Base-by-base conservation (phyloP, 2,888 invertebrate species). In the Dryadula phaetusa region DNA sequence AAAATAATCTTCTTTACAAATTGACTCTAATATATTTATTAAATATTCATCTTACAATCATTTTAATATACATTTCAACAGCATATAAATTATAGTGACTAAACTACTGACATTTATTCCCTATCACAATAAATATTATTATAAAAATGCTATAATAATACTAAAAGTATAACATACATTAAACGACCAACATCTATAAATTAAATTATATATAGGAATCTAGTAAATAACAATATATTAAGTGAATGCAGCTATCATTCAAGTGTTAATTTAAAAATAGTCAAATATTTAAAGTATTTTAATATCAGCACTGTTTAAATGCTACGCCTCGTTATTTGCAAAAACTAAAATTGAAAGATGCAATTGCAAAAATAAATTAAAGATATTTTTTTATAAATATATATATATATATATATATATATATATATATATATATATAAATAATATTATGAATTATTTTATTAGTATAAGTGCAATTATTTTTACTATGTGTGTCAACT, bases 21-120 rank as follows among this genome's bases (percentile, higher is more conserved):
- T 49, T 60, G 60, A 52, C 58, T 64, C 20, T 60, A 65, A 52
- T 65, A 64, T 58, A 60, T 65, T 65, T 65, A 60, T 60, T 52
- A 65, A 60, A 60, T 60, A 60, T 44, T 32, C 18, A 46, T 49
- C 58, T 65, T 65, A 60, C 49, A 52, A 58, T 58, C 32, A 49
- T 58, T 40, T 49, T 10, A 64, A 46, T 56, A 47, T 25, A 25
- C 47, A 60, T 60, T 46, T 60, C n/a, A 58, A 34, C 25, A 49
- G 20, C 49, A 20, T 52, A 65, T 18, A 52, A 58, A 60, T 52
- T 25, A 52, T 60, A 65, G 37, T 6, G 20, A 28, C 47, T 46
- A 52, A 42, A 22, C 49, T 65, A 65, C 58, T 58, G 49, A 65
- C 64, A 65, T 37, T 60, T 25, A 52, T 44, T 64, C 22, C 18